Evolutionary conservation across 2,888 invertebrate genomes (phyloP), one percentile per base, ranked within the genome.

Genomic region (Tetranychus truncatus): DNA sequence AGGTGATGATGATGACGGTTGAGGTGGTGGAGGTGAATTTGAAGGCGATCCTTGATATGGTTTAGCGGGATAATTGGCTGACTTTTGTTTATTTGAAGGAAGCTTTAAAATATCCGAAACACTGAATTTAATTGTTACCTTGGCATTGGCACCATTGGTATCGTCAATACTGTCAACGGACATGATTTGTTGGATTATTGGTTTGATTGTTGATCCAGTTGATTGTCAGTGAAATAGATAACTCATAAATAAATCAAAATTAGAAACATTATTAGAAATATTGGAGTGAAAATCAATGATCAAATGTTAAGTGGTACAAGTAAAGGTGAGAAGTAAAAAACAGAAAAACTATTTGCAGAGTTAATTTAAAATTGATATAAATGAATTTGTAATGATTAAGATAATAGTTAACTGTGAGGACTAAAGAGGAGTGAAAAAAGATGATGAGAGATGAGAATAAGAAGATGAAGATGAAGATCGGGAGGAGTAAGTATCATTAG

Each of bases 81-180:
- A 45, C 21, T 46, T 75, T 24, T 65, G 55, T 18, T 78, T 78
- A 20, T 67, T 76, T n/a, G 77, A 90, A 81, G 92, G 92, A 80
- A 95, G 85, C 80, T 95, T 93, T 81, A 95, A 85, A 81, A 95
- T 94, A 83, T 95, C 94, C 80, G 92, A 91, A 81, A 95, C 94
- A 81, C 92, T 91, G 84, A 95, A 95, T 77, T 93, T 76, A 45
- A 77, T 77, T 5, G 77, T 34, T n/a, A 46, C 20, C n/a, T 72
- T 72, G 55, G 55, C 55, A 55, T 15, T 55, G 9, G 55, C 2
- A 7, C 55, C 55, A 55, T 15, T 55, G 5, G 34, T 5, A 9
- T 55, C 55, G 15, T 55, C 55, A 55, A 7, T 55, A 15, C 55
- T 55, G 55, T 55, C 55, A 15, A 55, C 15, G 3, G 55, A 55